phyloP scores from a whole-genome alignment of 2,797 vertebrate species.

The Hybognathus amarus region DNA sequence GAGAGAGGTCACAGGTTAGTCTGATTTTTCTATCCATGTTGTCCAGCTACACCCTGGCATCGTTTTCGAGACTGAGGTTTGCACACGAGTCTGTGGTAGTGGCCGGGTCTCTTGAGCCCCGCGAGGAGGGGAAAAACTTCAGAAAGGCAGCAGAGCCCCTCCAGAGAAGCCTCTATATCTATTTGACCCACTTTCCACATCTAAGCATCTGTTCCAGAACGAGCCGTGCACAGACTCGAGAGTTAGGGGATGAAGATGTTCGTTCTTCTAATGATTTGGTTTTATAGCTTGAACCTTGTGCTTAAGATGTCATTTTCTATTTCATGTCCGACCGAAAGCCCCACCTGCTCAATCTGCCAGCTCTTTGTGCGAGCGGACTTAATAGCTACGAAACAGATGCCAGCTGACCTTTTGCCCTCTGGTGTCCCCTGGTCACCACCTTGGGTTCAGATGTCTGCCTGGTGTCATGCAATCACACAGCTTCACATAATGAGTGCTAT shows the following conservation, averaged over 20 bases:
- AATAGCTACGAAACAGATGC: constrained; percentile 20
- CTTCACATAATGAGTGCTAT: constrained; percentile 8
- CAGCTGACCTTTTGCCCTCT: constrained; percentile 37
- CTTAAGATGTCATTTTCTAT: constrained; percentile 49
- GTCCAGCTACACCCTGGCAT: neutral
- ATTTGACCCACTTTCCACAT: constrained; percentile 60
- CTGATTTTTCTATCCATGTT: neutral
- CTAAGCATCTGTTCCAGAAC: constrained; percentile 40
- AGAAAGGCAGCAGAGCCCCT: constrained; percentile 48
- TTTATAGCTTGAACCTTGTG: constrained; percentile 42
- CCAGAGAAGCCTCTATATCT: constrained; percentile 52
- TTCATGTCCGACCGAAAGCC: constrained; percentile 28
- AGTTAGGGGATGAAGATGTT: constrained; percentile 27
- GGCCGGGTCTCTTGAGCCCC: constrained; percentile 28
- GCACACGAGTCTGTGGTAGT: constrained; percentile 21
- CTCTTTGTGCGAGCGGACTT: constrained; percentile 27
- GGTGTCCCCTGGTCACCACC: neutral
- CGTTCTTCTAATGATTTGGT: constrained; percentile 39
- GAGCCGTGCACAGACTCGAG: constrained; percentile 36
- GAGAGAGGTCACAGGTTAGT: neutral
- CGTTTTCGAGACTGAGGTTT: constrained; percentile 11
- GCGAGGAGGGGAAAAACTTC: neutral
- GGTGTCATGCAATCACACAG: neutral
- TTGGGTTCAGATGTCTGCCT: constrained; percentile 25
- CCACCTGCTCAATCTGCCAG: neutral